Evolutionary conservation across 2,113 vertebrate species (phyloP).

Genomic region (Pterocles orientalis): DNA sequence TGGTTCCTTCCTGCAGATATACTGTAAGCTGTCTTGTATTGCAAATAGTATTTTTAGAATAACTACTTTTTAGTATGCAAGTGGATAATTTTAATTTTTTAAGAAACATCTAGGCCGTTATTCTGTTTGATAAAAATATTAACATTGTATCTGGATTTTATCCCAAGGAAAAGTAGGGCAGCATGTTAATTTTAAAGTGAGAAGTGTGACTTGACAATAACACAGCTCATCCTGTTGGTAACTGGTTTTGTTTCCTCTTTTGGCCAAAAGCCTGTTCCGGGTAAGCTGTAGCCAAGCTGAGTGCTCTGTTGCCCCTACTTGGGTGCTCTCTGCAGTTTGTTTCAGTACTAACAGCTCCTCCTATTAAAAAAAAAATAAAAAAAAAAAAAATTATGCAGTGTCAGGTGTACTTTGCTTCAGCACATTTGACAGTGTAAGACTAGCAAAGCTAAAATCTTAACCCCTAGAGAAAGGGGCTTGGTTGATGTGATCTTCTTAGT

Average conservation of each 20-base stretch:
- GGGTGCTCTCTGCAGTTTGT: background rate
- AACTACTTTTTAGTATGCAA: background rate
- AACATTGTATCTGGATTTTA: background rate
- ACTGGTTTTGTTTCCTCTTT: conserved; percentile 15
- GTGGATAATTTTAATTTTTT: background rate
- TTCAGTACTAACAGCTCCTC: background rate
- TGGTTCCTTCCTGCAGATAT: background rate
- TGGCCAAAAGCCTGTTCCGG: background rate
- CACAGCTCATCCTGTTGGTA: background rate
- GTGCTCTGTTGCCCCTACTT: background rate
- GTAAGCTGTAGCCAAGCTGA: background rate
- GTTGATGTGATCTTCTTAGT: background rate
- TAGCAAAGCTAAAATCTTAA: background rate
- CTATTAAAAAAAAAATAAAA: background rate
- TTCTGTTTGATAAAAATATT: background rate
- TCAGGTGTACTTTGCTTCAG: background rate
- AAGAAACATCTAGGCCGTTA: background rate
- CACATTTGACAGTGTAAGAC: background rate
- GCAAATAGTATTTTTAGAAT: background rate
- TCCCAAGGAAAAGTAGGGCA: background rate
- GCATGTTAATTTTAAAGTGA: background rate
- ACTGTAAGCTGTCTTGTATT: background rate
- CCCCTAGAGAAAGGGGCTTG: background rate
- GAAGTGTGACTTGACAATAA: background rate
- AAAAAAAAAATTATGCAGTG: background rate